A percentile compares a stretch with the other conserved stretches of the same genome.
These are phyloP conservation scores for Euphonia xanthogaster DNA, from an alignment of 2,797 vertebrate genomes.

Conservation along the genomic window DNA sequence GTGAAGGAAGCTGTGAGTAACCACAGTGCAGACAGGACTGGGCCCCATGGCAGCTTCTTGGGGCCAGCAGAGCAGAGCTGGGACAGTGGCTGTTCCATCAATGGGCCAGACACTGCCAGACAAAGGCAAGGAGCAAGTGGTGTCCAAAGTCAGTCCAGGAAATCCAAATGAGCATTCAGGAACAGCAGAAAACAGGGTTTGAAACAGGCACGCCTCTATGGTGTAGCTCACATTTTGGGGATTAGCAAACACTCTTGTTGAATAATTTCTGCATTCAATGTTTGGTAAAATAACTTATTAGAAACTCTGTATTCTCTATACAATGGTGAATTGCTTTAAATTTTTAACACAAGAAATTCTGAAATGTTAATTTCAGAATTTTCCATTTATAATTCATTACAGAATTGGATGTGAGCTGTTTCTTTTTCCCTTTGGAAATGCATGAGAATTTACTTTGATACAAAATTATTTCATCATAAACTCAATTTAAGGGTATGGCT, in stretches of 20 bases:
- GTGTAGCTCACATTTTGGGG: neutral
- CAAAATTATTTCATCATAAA: neutral
- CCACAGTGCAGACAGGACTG: neutral
- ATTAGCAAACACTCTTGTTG: neutral
- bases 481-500: neutral
- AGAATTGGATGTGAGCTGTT: neutral
- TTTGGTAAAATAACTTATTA: neutral
- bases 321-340: neutral
- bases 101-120: neutral
- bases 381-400: neutral
- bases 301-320: neutral
- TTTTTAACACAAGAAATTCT: neutral
- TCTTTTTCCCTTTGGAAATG: neutral
- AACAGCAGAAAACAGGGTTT: neutral
- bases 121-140: neutral
- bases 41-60: neutral
- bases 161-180: neutral
- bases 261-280: neutral
- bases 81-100: neutral
- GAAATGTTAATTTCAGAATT: neutral
- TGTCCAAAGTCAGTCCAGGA: neutral
- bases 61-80: neutral
- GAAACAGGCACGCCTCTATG: neutral
- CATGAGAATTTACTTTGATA: neutral
- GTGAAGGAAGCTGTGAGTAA: neutral